Conservation (phyloP, 2,113 vertebrate species). For the Theristicus caerulescens region DNA sequence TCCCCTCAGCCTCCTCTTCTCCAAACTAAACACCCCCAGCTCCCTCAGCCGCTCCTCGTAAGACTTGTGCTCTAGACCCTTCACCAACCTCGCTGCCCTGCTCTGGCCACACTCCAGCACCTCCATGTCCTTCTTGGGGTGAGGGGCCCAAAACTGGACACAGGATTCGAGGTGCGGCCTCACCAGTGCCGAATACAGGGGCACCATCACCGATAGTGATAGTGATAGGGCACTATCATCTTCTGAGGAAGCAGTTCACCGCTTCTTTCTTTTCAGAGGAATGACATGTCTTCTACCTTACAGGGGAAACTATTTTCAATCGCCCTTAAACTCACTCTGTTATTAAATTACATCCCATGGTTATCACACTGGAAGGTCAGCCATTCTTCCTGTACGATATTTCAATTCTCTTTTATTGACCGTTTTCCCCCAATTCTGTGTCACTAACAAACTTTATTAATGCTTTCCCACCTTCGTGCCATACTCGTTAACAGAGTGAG, state of each 20-base stretch:
- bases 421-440: not conserved
- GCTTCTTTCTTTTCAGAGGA: not conserved
- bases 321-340: not conserved
- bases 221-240: too few relatives aligned
- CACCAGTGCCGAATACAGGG: too few relatives aligned
- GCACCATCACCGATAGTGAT: too few relatives aligned
- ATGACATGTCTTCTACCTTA: not conserved
- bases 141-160: too few relatives aligned
- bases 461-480: not conserved
- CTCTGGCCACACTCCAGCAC: too few relatives aligned
- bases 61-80: too few relatives aligned
- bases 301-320: not conserved
- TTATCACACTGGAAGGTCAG: not conserved
- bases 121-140: too few relatives aligned
- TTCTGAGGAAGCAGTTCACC: not conserved
- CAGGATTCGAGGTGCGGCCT: too few relatives aligned
- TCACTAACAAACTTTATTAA: not conserved
- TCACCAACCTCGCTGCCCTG: too few relatives aligned
- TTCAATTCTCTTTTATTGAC: not conserved
- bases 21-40: too few relatives aligned
- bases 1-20: too few relatives aligned
- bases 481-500: accelerated
- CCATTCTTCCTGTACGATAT: accelerated
- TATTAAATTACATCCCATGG: not conserved
- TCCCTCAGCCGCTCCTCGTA: too few relatives aligned